Base-by-base conservation (phyloP, 37 sponge, comb jelly and placozoan species). In the Chondrosia reniformis region DNA sequence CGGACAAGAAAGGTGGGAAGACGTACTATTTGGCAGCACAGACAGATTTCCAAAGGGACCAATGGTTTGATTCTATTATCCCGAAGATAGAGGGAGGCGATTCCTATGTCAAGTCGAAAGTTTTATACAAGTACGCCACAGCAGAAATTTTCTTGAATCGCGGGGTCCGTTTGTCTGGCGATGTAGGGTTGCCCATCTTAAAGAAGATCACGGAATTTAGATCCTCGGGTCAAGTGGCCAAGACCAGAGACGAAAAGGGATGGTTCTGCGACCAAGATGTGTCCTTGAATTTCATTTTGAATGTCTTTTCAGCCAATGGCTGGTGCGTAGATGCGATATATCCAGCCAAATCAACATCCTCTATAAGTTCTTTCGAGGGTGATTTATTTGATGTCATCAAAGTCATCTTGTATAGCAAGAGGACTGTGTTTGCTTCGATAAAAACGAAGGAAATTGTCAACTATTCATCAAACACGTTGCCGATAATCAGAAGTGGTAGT, bases 251-350 rank as follows among this genome's bases (percentile, higher is more conserved):
- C 76, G 61, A 78, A 25, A 41, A 77, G 28, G 92, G 92, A 1
- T 91, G 92, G 92, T 91, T 63, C 42, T 91, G 92, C 55, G 84
- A 87, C 43, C 67, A 80, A 1, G 46, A 63, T 2, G 77, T 87
- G 1, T n/a, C 92, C 4, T 24, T 91, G n/a, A 44, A 62, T 25
- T 28, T 76, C 0, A 80, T 87, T 3, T 59, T 91, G 33, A 84
- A 83, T 41, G 44, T 87, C 33, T 91, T 91, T 75, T 72, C 82
- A 33, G 62, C 79, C 33, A 71, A 84, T 33, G 79, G 82, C 30
- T 91, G 92, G 92, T 55, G 17, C 9, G 80, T 79, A 19, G 87
- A 91, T 33, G 49, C 75, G 28, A 46, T 91, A 12, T 91, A 80
- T 45, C 81, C 82, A 37, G 84, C 87, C 72, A 19, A 32, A 31